These are phyloP conservation scores for Puntigrus tetrazona DNA, from an alignment of 2,113 vertebrate genomes.

Conservation along the genomic window DNA sequence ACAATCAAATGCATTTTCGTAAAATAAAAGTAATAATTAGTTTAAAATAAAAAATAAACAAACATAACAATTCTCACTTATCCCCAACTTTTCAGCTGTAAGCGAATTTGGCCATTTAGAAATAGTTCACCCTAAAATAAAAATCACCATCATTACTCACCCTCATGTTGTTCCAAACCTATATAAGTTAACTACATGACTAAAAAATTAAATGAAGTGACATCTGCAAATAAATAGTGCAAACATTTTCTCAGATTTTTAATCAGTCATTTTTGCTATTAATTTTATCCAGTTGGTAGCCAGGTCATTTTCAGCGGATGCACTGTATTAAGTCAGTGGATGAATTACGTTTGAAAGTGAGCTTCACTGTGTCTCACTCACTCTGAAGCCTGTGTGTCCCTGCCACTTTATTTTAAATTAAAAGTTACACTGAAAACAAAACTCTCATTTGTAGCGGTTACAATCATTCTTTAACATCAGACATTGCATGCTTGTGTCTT, in stretches of 20 bases:
- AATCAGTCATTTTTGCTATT: background rate
- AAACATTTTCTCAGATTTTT: background rate
- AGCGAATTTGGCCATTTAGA: background rate
- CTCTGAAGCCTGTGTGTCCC: background rate
- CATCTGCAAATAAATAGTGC: background rate
- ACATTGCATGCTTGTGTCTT: background rate
- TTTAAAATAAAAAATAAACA: background rate
- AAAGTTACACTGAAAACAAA: background rate
- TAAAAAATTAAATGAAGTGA: background rate
- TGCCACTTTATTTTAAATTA: background rate
- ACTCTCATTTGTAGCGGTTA: background rate
- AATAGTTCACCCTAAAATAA: too few species aligned
- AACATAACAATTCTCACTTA: background rate
- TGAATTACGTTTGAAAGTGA: constrained; percentile 9
- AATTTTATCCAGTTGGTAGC: background rate
- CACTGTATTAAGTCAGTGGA: background rate
- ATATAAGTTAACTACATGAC: background rate
- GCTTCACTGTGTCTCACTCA: background rate
- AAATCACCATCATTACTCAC: too few species aligned
- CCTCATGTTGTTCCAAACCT: too few species aligned
- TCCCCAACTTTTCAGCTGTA: background rate
- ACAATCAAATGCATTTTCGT: background rate
- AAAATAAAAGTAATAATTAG: background rate
- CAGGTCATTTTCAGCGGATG: background rate
- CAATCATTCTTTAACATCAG: background rate